Evolutionary conservation across 1,140 invertebrate genomes (phyloP).

Genomic region (Pollicipes pollicipes): DNA sequence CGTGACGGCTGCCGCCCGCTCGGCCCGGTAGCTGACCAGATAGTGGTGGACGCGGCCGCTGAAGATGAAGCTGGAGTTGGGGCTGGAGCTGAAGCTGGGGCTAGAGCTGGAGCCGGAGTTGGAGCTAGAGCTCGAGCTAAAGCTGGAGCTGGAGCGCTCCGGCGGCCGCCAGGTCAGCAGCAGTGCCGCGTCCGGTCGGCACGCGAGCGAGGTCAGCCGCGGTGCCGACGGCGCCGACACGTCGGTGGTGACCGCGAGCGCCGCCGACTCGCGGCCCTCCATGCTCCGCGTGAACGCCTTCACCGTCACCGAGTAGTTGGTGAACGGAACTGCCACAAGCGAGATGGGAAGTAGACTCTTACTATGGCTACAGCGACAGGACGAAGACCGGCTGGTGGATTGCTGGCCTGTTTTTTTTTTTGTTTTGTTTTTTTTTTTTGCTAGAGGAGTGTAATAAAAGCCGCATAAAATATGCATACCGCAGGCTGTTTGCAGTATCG

Average conservation of each 20-base stretch:
- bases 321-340: conserved; percentile 54
- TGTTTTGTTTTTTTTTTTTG: too few relatives aligned
- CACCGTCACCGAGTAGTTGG: conserved; percentile 67
- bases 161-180: conserved; percentile 64
- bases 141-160: too few relatives aligned
- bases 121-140: too few relatives aligned
- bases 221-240: conserved; percentile 58
- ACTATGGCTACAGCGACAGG: too few relatives aligned
- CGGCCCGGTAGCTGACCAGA: conserved; percentile 16
- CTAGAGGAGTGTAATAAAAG: too few relatives aligned
- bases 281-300: conserved; percentile 54
- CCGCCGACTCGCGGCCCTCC: conserved; percentile 51
- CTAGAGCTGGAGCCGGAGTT: too few relatives aligned
- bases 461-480: too few relatives aligned
- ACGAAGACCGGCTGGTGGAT: too few relatives aligned
- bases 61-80: too few relatives aligned
- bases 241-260: conserved; percentile 54
- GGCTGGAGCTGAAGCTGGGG: too few relatives aligned
- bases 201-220: conserved; percentile 62
- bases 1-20: neutral
- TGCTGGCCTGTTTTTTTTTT: too few relatives aligned
- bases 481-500: too few relatives aligned
- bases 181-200: conserved; percentile 51
- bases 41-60: conserved; percentile 26
- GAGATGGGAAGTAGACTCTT: conserved; percentile 12